Evolutionary conservation across 2,113 vertebrate species (phyloP).

Genomic region (Cheilinus undulatus): DNA sequence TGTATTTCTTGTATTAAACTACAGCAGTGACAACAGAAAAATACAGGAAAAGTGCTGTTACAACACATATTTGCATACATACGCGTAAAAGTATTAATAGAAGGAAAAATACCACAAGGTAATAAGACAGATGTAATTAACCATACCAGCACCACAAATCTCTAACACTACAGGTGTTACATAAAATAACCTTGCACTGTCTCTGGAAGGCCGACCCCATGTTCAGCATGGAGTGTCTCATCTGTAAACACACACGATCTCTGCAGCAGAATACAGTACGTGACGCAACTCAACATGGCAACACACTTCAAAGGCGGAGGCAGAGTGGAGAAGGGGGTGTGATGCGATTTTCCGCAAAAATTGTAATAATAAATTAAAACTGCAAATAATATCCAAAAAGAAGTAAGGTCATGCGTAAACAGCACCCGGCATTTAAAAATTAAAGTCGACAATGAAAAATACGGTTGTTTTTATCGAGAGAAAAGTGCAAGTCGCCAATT

Average conservation of each 20-base stretch:
- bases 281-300: conserved; percentile 83
- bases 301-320: conserved; percentile 81
- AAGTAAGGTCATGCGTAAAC: accelerated
- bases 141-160: no score
- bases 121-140: no score
- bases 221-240: conserved; percentile 1
- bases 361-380: conserved; percentile 38
- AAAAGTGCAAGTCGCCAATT: conserved; percentile 70
- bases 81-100: no score
- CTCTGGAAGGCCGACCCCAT: not conserved
- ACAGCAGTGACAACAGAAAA: no score
- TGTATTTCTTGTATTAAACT: no score
- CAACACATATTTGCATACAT: no score
- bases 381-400: conserved; percentile 21
- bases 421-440: not conserved
- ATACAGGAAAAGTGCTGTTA: no score
- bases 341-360: conserved; percentile 72
- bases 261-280: conserved; percentile 78
- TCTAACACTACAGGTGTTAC: not conserved
- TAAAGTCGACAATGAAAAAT: not conserved
- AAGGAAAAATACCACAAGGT: no score
- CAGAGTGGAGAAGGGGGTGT: conserved; percentile 73
- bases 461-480: conserved; percentile 54
- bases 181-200: no score
- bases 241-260: conserved; percentile 69